These are phyloP conservation scores for Chelonia mydas DNA, from an alignment of 2,797 vertebrate species.

Conservation along the genomic window DNA sequence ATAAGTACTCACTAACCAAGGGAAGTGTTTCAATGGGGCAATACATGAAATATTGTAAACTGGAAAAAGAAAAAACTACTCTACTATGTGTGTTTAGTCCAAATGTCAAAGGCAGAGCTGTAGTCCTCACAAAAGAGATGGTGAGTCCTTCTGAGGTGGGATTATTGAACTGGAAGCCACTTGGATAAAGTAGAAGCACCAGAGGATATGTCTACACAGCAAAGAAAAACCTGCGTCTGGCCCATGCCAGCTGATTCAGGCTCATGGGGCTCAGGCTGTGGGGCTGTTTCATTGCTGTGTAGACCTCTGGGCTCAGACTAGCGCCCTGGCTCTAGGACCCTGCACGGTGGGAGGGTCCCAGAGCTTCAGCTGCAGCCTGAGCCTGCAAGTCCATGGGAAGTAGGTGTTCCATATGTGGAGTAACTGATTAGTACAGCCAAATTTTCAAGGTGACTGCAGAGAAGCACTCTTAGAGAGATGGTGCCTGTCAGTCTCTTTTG, in stretches of 20 bases:
- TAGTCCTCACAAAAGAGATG: background rate
- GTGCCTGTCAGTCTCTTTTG: background rate
- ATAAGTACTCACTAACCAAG: slow-evolving; percentile 60
- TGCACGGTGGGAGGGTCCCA: background rate
- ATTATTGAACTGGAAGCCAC: background rate
- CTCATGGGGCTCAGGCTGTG: no score
- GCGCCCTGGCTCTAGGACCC: background rate
- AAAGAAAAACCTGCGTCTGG: background rate
- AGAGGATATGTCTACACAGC: background rate
- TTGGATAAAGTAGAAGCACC: slow-evolving; percentile 14
- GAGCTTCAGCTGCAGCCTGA: background rate
- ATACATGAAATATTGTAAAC: background rate
- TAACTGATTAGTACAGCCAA: background rate
- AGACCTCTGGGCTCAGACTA: background rate
- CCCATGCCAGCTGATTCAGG: background rate
- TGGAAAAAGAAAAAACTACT: background rate
- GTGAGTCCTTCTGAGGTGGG: background rate
- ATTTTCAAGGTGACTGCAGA: background rate
- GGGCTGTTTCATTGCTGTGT: background rate
- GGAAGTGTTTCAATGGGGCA: slow-evolving; percentile 57
- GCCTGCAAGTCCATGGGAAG: background rate
- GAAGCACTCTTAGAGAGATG: background rate
- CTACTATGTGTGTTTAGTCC: background rate
- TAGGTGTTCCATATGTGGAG: accelerated
- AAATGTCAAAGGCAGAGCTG: slow-evolving; percentile 22